A percentile compares a stretch with the other conserved stretches of the same genome.
phyloP scores from a whole-genome alignment of 1,140 invertebrate species.

The Lanistes nyassanus region DNA sequence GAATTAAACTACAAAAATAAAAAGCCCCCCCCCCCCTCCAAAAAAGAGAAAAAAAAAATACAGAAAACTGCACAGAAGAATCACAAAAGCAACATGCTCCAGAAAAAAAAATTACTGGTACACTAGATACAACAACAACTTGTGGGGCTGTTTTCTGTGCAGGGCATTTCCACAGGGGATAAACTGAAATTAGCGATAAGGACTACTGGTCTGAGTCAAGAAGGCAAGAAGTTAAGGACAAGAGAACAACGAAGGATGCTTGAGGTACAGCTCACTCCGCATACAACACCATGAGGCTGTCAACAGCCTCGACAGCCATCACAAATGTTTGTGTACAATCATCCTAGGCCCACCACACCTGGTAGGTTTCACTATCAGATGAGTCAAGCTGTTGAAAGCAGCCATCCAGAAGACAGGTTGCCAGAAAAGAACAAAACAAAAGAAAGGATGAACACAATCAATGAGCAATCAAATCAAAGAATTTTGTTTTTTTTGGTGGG shows the following conservation, averaged over 20 bases:
- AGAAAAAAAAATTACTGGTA: too few species aligned
- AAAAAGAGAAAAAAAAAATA: not conserved
- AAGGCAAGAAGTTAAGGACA: too few species aligned
- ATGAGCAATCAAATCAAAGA: too few species aligned
- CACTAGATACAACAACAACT: not conserved
- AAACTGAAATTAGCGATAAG: too few species aligned
- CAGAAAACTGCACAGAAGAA: too few species aligned
- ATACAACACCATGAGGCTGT: too few species aligned
- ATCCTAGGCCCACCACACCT: conserved; percentile 19
- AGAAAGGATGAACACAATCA: not conserved
- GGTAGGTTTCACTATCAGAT: conserved; percentile 29
- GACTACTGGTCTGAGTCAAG: too few species aligned
- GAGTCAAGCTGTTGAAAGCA: conserved; percentile 28
- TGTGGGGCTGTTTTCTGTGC: not conserved
- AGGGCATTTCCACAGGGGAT: too few species aligned
- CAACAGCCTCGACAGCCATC: too few species aligned
- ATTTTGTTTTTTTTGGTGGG: conserved; percentile 5
- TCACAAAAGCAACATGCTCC: not conserved
- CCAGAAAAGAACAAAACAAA: not conserved
- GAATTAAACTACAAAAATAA: too few species aligned
- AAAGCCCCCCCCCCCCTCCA: conserved; percentile 4
- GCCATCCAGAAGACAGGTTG: too few species aligned
- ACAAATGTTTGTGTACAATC: not conserved
- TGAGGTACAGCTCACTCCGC: not conserved
- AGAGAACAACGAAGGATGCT: too few species aligned